Conservation (phyloP, 2,888 invertebrate species). For the Zygothrica quintamaculata region DNA sequence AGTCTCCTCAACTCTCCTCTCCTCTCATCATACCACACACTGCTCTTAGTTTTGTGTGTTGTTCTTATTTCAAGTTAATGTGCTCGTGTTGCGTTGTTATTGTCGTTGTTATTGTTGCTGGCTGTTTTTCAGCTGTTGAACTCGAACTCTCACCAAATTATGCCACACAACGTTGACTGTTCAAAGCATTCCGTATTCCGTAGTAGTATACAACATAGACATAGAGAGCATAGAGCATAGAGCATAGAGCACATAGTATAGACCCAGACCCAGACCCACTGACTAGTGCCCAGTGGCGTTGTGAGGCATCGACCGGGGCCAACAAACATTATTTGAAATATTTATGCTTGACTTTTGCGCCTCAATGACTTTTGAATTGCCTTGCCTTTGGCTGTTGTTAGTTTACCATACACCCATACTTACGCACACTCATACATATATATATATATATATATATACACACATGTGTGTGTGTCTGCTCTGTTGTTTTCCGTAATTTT, state of each 20-base stretch:
- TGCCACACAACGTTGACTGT: slow-evolving; percentile 70
- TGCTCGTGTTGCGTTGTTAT: slow-evolving; percentile 53
- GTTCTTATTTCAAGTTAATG: slow-evolving; percentile 77
- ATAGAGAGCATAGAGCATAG: slow-evolving; percentile 15
- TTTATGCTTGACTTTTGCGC: slow-evolving; percentile 81
- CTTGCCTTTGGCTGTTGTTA: slow-evolving; percentile 79
- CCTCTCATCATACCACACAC: slow-evolving; percentile 15
- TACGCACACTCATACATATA: slow-evolving; percentile 10
- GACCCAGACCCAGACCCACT: slow-evolving; percentile 54
- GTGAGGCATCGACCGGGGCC: slow-evolving; percentile 61
- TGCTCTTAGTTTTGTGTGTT: slow-evolving; percentile 46
- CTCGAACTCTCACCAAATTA: slow-evolving; percentile 81
- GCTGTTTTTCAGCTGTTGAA: slow-evolving; percentile 76
- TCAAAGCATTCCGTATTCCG: slow-evolving; percentile 18
- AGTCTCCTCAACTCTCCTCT: background rate
- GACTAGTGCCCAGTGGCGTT: slow-evolving; percentile 59
- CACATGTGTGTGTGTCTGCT: slow-evolving; percentile 35
- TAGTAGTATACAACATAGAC: slow-evolving; percentile 14
- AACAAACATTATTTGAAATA: slow-evolving; percentile 79
- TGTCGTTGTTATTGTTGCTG: slow-evolving; percentile 44
- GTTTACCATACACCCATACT: slow-evolving; percentile 45
- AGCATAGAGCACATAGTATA: slow-evolving; percentile 21
- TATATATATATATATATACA: background rate
- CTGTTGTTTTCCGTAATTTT: slow-evolving; percentile 31
- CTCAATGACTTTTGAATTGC: slow-evolving; percentile 81